phyloP scores from a whole-genome alignment of 1,140 invertebrate species.

The Asobara japonica region DNA sequence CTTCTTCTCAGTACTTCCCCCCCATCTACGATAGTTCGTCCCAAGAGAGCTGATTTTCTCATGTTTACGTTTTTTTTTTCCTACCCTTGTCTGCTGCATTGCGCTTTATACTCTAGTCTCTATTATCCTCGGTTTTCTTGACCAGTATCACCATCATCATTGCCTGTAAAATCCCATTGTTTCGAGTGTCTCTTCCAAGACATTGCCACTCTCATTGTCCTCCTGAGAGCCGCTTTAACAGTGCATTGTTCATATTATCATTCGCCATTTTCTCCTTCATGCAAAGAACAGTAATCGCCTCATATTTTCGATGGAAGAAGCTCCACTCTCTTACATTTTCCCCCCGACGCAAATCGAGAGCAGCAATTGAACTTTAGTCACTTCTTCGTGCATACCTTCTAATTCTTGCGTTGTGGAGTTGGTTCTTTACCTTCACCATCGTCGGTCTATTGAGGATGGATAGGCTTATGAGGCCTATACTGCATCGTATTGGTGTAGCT shows the following conservation, averaged over 20 bases:
- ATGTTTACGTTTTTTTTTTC: conserved; percentile 1
- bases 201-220: conserved; percentile 14
- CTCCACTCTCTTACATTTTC: not conserved
- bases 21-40: conserved; percentile 1
- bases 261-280: conserved; percentile 1
- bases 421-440: too few species aligned
- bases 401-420: too few species aligned
- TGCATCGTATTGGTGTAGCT: too few species aligned
- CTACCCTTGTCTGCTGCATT: not conserved
- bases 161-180: conserved; percentile 27
- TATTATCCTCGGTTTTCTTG: conserved; percentile 19
- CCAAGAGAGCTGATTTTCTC: conserved; percentile 4
- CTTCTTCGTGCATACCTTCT: too few species aligned
- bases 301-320: not conserved
- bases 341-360: too few species aligned
- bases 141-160: conserved; percentile 28
- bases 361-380: too few species aligned
- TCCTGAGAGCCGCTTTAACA: conserved; percentile 2
- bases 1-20: not conserved
- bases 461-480: too few species aligned
- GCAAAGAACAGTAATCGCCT: not conserved
- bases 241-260: conserved; percentile 6
- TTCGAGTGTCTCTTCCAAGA: conserved; percentile 15
- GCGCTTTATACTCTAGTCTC: not conserved
- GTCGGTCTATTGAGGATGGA: too few species aligned